Evolutionary conservation across 1,140 invertebrate genomes (phyloP), one percentile per base, ranked within the genome.

Genomic region (Drosophila tristis): DNA sequence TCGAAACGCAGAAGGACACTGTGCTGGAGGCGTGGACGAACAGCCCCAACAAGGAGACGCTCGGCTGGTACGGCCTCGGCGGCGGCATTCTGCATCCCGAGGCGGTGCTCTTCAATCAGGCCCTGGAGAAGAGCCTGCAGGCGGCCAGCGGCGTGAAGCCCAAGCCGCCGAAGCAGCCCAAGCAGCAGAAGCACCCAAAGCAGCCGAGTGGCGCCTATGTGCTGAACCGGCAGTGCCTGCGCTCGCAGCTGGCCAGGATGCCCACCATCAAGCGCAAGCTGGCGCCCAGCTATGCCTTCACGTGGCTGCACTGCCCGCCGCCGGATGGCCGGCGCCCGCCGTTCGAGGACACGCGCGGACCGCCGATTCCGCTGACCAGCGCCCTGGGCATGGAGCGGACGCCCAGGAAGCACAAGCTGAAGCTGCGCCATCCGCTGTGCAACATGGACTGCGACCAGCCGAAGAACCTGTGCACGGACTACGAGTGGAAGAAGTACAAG

Each of bases 11-110:
- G n/a, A 35, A 16, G 9, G 60, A 70, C 25, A 63, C 73, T 25
- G 26, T 67, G 6, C 4, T 87, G n/a, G 60, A 61, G 2, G 59
- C 61, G 2, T 86, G 82, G 82, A 76, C 53, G 0, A 5, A 39
- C 5, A 70, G 25, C 63, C 71, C 70, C 2, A 29, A 60, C 16
- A 82, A 81, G 20, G 55, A 78, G 0, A 59, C 60, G 7, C 54
- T 87, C 0, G n/a, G 35, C 5, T 82, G 51, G 6, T 87, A 87
- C n/a, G 82, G 82, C 1, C 15, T 76, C 0, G 47, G 39, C 4
- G 23, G 53, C 0, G 29, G 5, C 2, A 44, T 26, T 9, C n/a
- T 15, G 2, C 5, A 8, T 13, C 62, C 58, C 6, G 42, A 61
- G 11, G 62, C 68, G 0, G 1, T 8, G 0, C 5, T 15, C 2